Base-by-base conservation (phyloP, 2,797 vertebrate species). In the Steatocranus sp. region DNA sequence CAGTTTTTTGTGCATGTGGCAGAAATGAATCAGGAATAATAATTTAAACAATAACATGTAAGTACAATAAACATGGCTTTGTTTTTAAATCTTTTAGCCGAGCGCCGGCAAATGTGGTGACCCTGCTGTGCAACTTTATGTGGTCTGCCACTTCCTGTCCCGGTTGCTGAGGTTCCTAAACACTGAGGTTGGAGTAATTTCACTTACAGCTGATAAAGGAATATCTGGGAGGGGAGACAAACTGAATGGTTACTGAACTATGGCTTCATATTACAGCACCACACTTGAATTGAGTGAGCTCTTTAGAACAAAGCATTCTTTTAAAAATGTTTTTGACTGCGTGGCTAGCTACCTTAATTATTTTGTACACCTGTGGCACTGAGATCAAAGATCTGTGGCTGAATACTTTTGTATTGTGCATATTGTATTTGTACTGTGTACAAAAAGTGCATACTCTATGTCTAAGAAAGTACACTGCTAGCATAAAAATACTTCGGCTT, bases 351-450 rank as follows among this genome's bases (percentile, higher is more conserved):
- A 32, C 17, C 3, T 34, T 58, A n/a, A 58, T 32, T 34, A 58
- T 32, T 58, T 58, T 34, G 2, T 34, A 58, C 30, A 58, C 54
- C 53, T 18, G 27, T 58, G 54, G 0, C 30, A 58, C 30, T 58
- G 30, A 58, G 6, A 85, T 95, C 56, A 63, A 63, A 63, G 32
- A 63, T 36, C 18, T 63, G 58, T 14, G 58, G 58, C 32, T 36
- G 18, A 63, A 36, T 20, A 63, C 18, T 36, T 63, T 36, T 63
- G 32, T 2, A 36, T 12, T 56, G 53, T 30, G 53, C 53, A 56
- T 56, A 56, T 56, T 56, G 14, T 56, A 1, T 56, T 56, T 56
- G 32, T 61, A 61, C 18, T 20, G 11, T 63, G 58, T 36, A 61
- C 17, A 61, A 61, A 61, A 61, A 0, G 17, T 34, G 56, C 17